A percentile compares a stretch with the other conserved stretches of the same genome.
Conservation (phyloP, 2,797 vertebrate species). For the Characodon lateralis region DNA sequence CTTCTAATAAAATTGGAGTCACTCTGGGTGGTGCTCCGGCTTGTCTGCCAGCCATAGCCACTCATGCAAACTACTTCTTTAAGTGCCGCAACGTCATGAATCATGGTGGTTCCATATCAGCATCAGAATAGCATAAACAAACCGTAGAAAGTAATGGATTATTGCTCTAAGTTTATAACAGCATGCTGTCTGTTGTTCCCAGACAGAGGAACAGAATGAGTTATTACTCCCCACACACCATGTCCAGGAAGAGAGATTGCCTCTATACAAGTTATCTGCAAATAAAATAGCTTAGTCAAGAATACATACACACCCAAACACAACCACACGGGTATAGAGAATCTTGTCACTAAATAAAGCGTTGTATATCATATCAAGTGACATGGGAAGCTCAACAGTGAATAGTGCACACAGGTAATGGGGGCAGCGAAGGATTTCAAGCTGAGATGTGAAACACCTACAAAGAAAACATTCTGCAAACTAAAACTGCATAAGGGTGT, state of each 20-base stretch:
- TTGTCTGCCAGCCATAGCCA: conserved; percentile 33
- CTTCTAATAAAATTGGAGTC: conserved; percentile 35
- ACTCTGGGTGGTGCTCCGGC: conserved; percentile 29
- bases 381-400: conserved; percentile 21
- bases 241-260: conserved; percentile 10
- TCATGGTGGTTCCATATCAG: conserved; percentile 45
- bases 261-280: conserved; percentile 23
- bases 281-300: conserved; percentile 6
- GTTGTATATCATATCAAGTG: conserved; percentile 25
- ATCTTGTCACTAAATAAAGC: neutral
- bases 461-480: neutral
- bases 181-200: conserved; percentile 27
- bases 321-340: conserved; percentile 14
- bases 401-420: neutral
- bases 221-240: conserved; percentile 35
- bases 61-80: conserved; percentile 40
- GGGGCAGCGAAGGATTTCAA: neutral
- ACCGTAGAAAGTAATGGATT: conserved; percentile 37
- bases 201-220: conserved; percentile 28
- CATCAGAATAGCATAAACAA: conserved; percentile 33
- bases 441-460: conserved; percentile 9
- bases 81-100: conserved; percentile 51
- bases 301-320: neutral
- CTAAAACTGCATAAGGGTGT: neutral
- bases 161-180: conserved; percentile 48